Evolutionary conservation across 2,888 invertebrate genomes (phyloP).

Genomic region (Nymphalis urticae): DNA sequence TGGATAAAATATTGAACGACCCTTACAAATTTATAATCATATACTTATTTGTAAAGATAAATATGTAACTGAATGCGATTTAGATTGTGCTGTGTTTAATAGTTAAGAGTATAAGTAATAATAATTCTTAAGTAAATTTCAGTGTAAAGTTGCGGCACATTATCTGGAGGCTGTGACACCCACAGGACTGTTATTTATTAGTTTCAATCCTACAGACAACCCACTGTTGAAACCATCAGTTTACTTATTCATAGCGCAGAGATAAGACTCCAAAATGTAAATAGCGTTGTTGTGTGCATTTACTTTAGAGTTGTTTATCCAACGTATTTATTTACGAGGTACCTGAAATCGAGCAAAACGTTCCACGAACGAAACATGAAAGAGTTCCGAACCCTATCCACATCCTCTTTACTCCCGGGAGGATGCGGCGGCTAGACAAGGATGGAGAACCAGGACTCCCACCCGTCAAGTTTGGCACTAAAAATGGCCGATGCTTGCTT

Average conservation of each 20-base stretch:
- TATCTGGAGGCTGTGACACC: constrained; percentile 24
- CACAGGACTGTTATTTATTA: constrained; percentile 36
- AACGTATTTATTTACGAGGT: constrained; percentile 49
- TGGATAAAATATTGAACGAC: not conserved
- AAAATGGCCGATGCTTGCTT: constrained; percentile 78
- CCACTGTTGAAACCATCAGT: constrained; percentile 38
- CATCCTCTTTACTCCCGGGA: constrained; percentile 49
- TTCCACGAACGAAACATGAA: constrained; percentile 62
- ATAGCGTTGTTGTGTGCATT: constrained; percentile 34
- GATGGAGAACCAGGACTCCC: constrained; percentile 52
- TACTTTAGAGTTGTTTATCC: constrained; percentile 37
- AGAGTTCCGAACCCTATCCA: constrained; percentile 59
- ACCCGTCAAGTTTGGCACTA: constrained; percentile 71
- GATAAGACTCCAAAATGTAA: constrained; percentile 38
- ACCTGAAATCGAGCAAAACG: constrained; percentile 64
- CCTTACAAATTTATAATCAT: no score
- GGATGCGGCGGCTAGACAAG: constrained; percentile 44
- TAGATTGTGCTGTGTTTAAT: constrained; percentile 3
- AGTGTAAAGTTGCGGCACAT: constrained; percentile 6
- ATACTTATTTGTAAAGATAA: not conserved
- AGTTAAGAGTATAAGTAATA: constrained; percentile 15
- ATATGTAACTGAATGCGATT: not conserved
- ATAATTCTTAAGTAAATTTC: constrained; percentile 12
- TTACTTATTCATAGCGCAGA: constrained; percentile 39
- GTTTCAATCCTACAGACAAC: constrained; percentile 33